Evolutionary conservation across 2,797 vertebrate genomes (phyloP).

Genomic region (Melanitta fusca): DNA sequence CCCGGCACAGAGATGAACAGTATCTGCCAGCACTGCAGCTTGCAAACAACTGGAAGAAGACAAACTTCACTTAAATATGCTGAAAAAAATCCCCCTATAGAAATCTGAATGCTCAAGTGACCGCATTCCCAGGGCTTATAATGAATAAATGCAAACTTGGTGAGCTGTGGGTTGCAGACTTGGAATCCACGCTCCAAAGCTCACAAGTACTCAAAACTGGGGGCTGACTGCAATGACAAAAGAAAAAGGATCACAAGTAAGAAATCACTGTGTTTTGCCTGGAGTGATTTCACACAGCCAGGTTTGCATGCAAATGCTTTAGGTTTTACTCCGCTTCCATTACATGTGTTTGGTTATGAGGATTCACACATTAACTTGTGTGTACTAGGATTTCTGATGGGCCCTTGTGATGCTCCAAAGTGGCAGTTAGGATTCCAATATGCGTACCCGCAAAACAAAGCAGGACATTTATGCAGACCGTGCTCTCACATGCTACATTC

Average conservation of each 20-base stretch:
- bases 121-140: not conserved
- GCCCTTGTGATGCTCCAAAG: not conserved
- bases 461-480: not conserved
- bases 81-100: not conserved
- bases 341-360: not conserved
- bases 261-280: not conserved
- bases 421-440: not conserved
- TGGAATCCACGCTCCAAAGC: not conserved
- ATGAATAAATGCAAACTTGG: not conserved
- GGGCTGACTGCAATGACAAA: not conserved
- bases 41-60: slow-evolving; percentile 40
- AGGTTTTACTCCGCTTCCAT: not conserved
- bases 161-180: not conserved
- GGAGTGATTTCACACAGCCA: not conserved
- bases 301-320: not conserved
- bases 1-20: not conserved
- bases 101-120: not conserved
- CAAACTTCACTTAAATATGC: not conserved
- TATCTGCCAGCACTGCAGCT: slow-evolving; percentile 13
- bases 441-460: not conserved
- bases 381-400: not conserved
- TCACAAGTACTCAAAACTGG: not conserved
- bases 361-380: not conserved
- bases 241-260: slow-evolving; percentile 30
- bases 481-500: not conserved